phyloP scores from a whole-genome alignment of 2,888 invertebrate species.

The Dascillus cervinus region DNA sequence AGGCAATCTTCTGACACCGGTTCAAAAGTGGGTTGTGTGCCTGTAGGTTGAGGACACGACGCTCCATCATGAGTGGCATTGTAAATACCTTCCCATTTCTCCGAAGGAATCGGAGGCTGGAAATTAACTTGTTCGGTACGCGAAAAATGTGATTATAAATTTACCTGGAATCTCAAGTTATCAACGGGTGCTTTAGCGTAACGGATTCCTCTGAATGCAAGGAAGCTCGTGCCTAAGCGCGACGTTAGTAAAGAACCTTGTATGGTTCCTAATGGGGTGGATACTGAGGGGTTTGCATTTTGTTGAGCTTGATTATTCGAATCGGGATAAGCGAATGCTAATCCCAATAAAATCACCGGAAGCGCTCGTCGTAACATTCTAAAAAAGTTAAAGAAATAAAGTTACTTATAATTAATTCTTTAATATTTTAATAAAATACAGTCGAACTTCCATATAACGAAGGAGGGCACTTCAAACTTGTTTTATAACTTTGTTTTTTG shows the following conservation, averaged over 20 bases:
- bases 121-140: too few species aligned
- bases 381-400: too few species aligned
- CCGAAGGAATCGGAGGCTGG: constrained; percentile 33
- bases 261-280: too few species aligned
- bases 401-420: too few species aligned
- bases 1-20: constrained; percentile 55
- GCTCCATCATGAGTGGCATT: too few species aligned
- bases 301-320: constrained; percentile 21
- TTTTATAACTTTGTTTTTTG: too few species aligned
- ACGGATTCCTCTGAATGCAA: too few species aligned
- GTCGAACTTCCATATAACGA: too few species aligned
- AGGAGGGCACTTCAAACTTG: too few species aligned
- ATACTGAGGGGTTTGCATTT: constrained; percentile 19
- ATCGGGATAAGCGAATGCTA: constrained; percentile 13
- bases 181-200: constrained; percentile 31
- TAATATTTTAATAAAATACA: too few species aligned
- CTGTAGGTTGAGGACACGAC: constrained; percentile 32
- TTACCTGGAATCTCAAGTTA: constrained; percentile 38
- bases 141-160: constrained; percentile 1
- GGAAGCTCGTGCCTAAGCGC: constrained; percentile 24
- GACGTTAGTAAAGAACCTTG: constrained; percentile 23
- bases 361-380: constrained; percentile 9
- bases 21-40: constrained; percentile 22
- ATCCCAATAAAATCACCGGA: constrained; percentile 12
- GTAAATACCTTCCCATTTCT: too few species aligned